phyloP scores from a whole-genome alignment of 2,113 vertebrate species.

The Apteryx mantelli region DNA sequence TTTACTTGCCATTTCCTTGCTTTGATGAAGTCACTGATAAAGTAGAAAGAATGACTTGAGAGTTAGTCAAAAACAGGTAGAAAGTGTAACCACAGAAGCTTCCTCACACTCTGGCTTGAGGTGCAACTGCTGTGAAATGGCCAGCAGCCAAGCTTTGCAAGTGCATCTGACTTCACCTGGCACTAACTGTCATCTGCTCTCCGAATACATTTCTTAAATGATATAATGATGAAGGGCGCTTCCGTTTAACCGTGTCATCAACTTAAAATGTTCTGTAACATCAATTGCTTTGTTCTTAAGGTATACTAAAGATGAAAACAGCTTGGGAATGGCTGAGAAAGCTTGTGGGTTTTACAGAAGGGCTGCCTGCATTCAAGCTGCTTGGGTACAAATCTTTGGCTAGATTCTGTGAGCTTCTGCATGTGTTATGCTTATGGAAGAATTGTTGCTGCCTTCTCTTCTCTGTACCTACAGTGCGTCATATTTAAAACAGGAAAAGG shows the following conservation, averaged over 20 bases:
- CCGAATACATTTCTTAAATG: conserved; percentile 15
- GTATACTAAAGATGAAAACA: background rate
- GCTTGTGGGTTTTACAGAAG: background rate
- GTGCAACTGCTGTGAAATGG: background rate
- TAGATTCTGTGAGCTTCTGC: background rate
- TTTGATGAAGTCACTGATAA: conserved; percentile 14
- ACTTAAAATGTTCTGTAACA: background rate
- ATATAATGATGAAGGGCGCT: background rate
- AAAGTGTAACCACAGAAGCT: background rate
- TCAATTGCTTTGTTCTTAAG: background rate
- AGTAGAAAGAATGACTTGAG: background rate
- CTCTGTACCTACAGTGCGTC: background rate
- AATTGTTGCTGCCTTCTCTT: background rate
- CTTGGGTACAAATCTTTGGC: background rate
- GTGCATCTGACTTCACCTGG: conserved; percentile 11
- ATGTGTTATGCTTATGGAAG: background rate
- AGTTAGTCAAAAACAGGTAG: background rate
- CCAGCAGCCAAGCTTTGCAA: conserved; percentile 1
- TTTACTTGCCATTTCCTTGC: background rate
- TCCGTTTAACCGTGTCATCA: background rate
- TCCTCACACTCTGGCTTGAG: background rate
- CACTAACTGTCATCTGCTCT: conserved; percentile 1
- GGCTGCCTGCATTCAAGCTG: background rate
- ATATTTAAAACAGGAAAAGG: background rate
- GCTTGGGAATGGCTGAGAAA: background rate